Percentiles rank a stretch among this genome's conserved stretches.
These are phyloP conservation scores for Pteromalus puparum DNA, from an alignment of 1,140 invertebrate species.

Conservation along the genomic window DNA sequence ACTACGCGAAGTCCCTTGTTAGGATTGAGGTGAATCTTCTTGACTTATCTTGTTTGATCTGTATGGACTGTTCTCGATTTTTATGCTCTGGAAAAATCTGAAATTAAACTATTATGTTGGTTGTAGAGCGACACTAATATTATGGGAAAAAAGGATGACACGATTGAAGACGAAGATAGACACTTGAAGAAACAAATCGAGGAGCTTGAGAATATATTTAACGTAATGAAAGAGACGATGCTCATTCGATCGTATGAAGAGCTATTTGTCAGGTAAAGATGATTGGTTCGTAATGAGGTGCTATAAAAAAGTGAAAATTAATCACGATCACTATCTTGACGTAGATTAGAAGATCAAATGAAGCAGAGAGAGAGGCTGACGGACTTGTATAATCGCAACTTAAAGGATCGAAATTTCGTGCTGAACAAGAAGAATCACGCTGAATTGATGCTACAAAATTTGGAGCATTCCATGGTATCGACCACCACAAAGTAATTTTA, in stretches of 20 bases:
- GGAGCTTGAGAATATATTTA: constrained; percentile 74
- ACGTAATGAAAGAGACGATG: constrained; percentile 67
- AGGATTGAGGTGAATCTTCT: constrained; percentile 75
- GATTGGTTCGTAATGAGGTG: neutral
- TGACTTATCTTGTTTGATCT: neutral
- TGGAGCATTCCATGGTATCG: constrained; percentile 77
- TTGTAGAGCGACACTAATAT: constrained; percentile 71
- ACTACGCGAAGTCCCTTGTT: constrained; percentile 77
- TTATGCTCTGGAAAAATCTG: too few species aligned
- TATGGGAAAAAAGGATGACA: constrained; percentile 64
- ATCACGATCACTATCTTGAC: constrained; percentile 64
- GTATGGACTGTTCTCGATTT: too few species aligned
- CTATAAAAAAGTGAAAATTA: constrained; percentile 21
- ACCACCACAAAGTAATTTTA: constrained; percentile 72
- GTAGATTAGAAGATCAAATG: constrained; percentile 77
- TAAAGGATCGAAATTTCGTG: constrained; percentile 74
- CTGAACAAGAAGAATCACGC: constrained; percentile 77
- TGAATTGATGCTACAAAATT: constrained; percentile 73
- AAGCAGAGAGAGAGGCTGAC: constrained; percentile 75
- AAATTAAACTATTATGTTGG: neutral
- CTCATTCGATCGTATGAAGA: constrained; percentile 71
- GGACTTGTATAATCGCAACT: constrained; percentile 73
- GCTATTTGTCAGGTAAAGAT: constrained; percentile 72
- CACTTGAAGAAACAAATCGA: constrained; percentile 71
- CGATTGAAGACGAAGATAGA: constrained; percentile 66